Conservation (phyloP, 2,888 invertebrate genomes). For the Lacanobia wlatinum region DNA sequence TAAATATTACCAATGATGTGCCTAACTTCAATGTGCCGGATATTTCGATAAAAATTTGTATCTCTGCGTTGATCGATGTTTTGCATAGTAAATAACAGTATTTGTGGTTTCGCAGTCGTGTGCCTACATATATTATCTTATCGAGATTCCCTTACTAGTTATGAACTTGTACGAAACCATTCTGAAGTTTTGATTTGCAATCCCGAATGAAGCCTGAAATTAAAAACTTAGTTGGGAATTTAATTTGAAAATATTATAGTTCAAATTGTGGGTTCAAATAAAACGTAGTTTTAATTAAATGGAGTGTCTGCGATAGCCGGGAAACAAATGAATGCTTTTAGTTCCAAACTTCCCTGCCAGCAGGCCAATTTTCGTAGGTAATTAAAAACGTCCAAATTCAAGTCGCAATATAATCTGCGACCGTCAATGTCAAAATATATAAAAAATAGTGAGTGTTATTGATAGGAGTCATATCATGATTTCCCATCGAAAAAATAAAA, state of each 20-base stretch:
- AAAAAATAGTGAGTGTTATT: no score
- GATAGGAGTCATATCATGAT: no score
- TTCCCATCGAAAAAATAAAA: no score
- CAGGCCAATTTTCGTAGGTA: no score
- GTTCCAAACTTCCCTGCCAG: no score
- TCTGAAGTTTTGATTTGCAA: background rate
- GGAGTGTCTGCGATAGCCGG: no score
- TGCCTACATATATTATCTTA: background rate
- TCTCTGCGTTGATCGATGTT: conserved; percentile 6
- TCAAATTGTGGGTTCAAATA: background rate
- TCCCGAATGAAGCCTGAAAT: background rate
- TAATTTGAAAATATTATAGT: no score
- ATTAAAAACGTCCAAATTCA: no score
- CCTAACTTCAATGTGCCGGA: conserved; percentile 8
- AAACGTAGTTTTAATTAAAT: background rate
- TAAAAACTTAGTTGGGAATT: no score
- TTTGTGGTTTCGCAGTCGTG: conserved; percentile 7
- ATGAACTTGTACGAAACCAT: background rate
- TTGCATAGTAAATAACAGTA: conserved; percentile 9
- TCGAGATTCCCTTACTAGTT: background rate
- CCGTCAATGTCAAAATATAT: no score
- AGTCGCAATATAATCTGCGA: no score
- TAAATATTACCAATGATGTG: conserved; percentile 18
- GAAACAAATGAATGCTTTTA: no score
- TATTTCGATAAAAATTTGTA: conserved; percentile 11